Conservation (phyloP, 2,113 vertebrate species). For the Bos indicus region DNA sequence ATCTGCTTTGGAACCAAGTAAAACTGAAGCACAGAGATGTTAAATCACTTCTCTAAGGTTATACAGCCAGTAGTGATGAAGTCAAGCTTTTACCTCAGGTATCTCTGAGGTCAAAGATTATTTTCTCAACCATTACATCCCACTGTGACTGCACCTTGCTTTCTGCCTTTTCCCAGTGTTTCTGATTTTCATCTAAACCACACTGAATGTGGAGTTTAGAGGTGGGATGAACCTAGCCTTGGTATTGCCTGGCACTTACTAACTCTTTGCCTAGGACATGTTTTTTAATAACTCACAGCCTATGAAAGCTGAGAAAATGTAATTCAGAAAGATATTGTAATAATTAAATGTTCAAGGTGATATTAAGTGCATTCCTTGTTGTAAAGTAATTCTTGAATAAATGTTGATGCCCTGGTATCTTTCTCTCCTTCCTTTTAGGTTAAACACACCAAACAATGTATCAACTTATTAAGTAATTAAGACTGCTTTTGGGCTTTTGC, state of each 20-base stretch:
- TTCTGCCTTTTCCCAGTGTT: neutral
- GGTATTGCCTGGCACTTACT: neutral
- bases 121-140: neutral
- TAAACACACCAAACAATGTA: neutral
- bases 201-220: neutral
- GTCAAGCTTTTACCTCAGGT: neutral
- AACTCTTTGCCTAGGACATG: neutral
- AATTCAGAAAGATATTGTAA: neutral
- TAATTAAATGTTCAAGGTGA: neutral
- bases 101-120: neutral
- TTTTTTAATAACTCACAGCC: neutral
- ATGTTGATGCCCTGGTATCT: neutral
- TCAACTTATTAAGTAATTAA: neutral
- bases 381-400: neutral
- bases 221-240: neutral
- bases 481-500: neutral
- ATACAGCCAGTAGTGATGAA: neutral
- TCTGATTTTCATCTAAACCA: neutral
- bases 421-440: neutral
- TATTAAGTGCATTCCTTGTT: neutral
- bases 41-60: neutral
- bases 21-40: neutral
- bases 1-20: neutral
- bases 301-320: neutral
- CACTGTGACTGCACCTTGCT: neutral